Evolutionary conservation across 2,888 invertebrate species (phyloP).

Genomic region (Macaria liturata): DNA sequence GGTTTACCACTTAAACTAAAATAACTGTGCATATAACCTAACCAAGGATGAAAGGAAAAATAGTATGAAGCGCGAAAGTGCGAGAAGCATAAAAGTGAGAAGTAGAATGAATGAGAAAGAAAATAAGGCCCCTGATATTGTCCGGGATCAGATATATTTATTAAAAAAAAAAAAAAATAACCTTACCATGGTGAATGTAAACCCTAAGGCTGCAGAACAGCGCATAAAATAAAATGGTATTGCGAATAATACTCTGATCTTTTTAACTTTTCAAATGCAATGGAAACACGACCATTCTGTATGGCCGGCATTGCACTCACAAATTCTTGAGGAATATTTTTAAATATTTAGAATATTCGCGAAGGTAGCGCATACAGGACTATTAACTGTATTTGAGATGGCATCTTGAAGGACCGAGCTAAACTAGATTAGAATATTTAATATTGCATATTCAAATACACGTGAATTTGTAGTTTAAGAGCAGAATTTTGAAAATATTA

Average conservation of each 20-base stretch:
- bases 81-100: too few relatives aligned
- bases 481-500: too few relatives aligned
- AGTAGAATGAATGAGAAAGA: too few relatives aligned
- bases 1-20: too few relatives aligned
- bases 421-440: not conserved
- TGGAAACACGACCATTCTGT: slow-evolving; percentile 22
- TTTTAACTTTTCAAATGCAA: slow-evolving; percentile 37
- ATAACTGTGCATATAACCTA: too few relatives aligned
- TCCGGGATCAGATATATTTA: too few relatives aligned
- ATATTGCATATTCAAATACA: not conserved
- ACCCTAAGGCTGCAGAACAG: slow-evolving; percentile 10
- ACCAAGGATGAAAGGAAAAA: too few relatives aligned
- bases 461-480: not conserved
- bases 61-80: too few relatives aligned
- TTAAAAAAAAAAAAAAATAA: too few relatives aligned
- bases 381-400: not conserved
- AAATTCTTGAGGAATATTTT: slow-evolving; percentile 19
- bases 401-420: not conserved
- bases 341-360: slow-evolving; percentile 47
- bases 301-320: slow-evolving; percentile 31
- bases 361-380: slow-evolving; percentile 25
- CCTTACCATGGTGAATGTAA: not conserved
- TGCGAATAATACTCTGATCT: slow-evolving; percentile 36
- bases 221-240: slow-evolving; percentile 35
- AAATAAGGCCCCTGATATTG: too few relatives aligned